Base-by-base conservation (phyloP, 2,113 vertebrate genomes). In the Pedionomus torquatus region DNA sequence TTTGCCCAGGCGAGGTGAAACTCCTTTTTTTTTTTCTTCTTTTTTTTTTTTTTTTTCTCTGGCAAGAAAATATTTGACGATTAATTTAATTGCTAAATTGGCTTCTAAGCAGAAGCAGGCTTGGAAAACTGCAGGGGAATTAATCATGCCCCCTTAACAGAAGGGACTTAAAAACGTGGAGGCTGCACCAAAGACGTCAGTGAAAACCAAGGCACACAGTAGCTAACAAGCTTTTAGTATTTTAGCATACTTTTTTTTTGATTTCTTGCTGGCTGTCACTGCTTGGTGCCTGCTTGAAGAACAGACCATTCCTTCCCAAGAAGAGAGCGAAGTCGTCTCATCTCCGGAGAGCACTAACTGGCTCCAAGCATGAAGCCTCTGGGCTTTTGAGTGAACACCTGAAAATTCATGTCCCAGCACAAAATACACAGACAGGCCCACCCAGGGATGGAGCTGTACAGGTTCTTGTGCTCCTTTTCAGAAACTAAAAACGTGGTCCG, bases 11-110 rank as follows among this genome's bases (percentile, higher is more conserved):
- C 70, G 19, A 94, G 81, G 90, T 91, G 90, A 94, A 91, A 92
- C 57, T 91, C 39, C 13, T 0, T 80, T 94, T 95, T 93, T 65
- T 60, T 92, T 94, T 94, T 95, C 92, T 65, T 60, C 91, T 94
- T 41, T 41, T 41, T 41, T 41, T 41, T 13, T 0, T 77, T 94
- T 95, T 93, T 65, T 60, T 92, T 94, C 86, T 75, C 79, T 83
- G 93, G 87, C 91, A 97, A 86, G 91, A 94, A 94, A 95, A 82
- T 93, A 85, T 69, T 86, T 83, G 83, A 74, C 7, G n/a, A 96
- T 97, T 97, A 97, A 96, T 95, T 97, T 95, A 97, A 95, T 95
- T 96, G 89, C 95, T 95, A 96, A 97, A 96, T 95, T 97, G 95
- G 94, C 94, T 92, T 85, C 87, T 79, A 70, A 95, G 93, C 83